phyloP scores from a whole-genome alignment of 2,888 invertebrate species.

The Polietes domitor region DNA sequence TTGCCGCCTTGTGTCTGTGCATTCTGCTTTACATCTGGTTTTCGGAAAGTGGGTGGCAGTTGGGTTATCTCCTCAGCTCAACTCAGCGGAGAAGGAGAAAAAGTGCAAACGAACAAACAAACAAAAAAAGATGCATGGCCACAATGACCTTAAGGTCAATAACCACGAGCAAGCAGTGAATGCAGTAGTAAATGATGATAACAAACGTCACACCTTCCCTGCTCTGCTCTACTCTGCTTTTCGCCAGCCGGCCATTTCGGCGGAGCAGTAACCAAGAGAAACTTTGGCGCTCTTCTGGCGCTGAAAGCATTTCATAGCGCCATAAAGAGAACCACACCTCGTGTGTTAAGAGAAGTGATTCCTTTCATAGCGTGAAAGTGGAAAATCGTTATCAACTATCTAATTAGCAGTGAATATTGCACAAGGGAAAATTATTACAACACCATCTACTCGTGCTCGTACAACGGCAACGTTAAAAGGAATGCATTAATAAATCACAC shows the following conservation, averaged over 20 bases:
- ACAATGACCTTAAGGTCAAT: constrained; percentile 60
- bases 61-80: neutral
- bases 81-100: neutral
- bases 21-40: neutral
- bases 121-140: constrained; percentile 11
- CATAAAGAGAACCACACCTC: neutral
- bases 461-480: too few relatives aligned
- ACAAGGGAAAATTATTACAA: too few relatives aligned
- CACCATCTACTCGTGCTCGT: too few relatives aligned
- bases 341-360: neutral
- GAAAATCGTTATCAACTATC: too few relatives aligned
- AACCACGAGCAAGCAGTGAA: constrained; percentile 40
- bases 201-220: constrained; percentile 3
- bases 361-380: too few relatives aligned
- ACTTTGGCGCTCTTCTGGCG: neutral
- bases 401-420: too few relatives aligned
- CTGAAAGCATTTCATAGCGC: neutral
- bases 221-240: neutral
- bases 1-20: constrained; percentile 4
- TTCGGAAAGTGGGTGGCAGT: constrained; percentile 35
- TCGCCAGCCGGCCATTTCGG: neutral
- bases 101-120: neutral
- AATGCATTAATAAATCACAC: too few relatives aligned
- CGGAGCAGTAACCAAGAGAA: constrained; percentile 15
- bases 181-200: neutral